These are phyloP conservation scores for Nymphalis io DNA, from an alignment of 1,140 invertebrate species.

Conservation along the genomic window DNA sequence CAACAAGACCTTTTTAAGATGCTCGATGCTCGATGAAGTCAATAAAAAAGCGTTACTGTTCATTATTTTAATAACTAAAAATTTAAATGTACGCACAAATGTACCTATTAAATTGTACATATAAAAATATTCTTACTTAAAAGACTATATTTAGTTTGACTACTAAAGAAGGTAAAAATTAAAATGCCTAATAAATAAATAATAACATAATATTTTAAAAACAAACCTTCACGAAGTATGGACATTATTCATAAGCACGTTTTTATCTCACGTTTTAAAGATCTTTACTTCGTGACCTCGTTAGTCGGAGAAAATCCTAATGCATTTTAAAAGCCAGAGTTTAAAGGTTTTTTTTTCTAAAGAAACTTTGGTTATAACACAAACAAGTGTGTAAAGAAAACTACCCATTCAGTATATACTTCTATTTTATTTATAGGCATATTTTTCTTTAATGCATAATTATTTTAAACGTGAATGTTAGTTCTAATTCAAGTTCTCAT, in stretches of 20 bases:
- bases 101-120: no score
- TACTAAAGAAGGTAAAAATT: no score
- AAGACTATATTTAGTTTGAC: no score
- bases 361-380: not conserved
- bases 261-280: slow-evolving; percentile 12
- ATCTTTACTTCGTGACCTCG: slow-evolving; percentile 13
- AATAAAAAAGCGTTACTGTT: no score
- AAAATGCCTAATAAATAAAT: no score
- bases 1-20: no score
- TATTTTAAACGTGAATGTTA: slow-evolving; percentile 17
- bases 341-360: not conserved
- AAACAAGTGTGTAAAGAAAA: slow-evolving; percentile 1
- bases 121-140: no score
- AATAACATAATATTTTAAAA: no score
- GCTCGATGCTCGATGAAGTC: no score
- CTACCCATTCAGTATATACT: not conserved
- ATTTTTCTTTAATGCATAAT: slow-evolving; percentile 11
- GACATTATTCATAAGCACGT: slow-evolving; percentile 6
- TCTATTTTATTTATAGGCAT: not conserved
- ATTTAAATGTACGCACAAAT: no score
- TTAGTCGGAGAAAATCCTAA: slow-evolving; percentile 16
- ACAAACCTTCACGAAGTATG: not conserved
- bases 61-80: no score
- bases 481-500: slow-evolving; percentile 30
- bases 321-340: slow-evolving; percentile 13